Percentiles rank a stretch among this genome's conserved stretches.
Evolutionary conservation across 2,797 vertebrate genomes (phyloP).

Genomic region (Otus scops): DNA sequence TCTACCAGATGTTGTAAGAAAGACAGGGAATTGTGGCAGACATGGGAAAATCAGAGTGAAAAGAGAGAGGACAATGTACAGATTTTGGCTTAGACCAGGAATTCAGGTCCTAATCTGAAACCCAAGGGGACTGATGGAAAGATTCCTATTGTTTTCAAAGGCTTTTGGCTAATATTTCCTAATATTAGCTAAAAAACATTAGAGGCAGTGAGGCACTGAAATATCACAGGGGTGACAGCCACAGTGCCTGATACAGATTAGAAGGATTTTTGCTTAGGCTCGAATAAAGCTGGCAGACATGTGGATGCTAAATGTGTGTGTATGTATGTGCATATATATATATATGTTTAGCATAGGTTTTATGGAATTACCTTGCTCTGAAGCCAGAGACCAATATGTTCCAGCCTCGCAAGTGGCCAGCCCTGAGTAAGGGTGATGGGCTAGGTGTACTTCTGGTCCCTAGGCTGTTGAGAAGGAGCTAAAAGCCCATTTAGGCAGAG

Average conservation of each 20-base stretch:
- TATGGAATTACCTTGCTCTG: not conserved
- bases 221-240: not conserved
- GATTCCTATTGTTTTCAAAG: not conserved
- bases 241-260: not conserved
- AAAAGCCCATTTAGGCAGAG: not conserved
- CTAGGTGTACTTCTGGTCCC: not conserved
- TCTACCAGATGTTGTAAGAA: conserved; percentile 13
- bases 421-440: not conserved
- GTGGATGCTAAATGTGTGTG: not conserved
- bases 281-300: not conserved
- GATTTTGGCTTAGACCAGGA: not conserved
- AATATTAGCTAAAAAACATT: not conserved
- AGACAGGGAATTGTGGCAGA: not conserved
- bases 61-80: not conserved
- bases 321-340: not conserved
- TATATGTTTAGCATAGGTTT: not conserved
- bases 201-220: not conserved
- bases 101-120: not conserved
- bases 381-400: not conserved
- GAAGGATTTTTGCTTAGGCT: not conserved
- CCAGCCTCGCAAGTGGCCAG: not conserved
- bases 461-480: not conserved
- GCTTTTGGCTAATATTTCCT: not conserved
- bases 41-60: not conserved
- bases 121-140: not conserved